These are phyloP conservation scores for Leucophenga varia DNA, from an alignment of 1,140 invertebrate species.

Conservation along the genomic window DNA sequence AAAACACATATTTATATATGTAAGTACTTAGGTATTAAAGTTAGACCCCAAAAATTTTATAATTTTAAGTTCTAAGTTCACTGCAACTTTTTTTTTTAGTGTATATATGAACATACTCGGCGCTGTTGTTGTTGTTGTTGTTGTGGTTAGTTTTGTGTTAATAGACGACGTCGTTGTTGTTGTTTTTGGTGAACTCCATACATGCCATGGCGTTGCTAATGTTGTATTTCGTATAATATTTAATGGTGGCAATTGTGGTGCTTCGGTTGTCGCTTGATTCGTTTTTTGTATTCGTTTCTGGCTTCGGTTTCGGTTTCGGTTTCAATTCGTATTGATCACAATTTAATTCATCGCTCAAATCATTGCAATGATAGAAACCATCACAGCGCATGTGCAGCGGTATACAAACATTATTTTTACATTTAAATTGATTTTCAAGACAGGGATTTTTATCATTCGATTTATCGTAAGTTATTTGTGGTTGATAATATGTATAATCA, in stretches of 20 bases:
- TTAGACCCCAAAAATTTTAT: no score
- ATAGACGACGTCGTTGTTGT: background rate
- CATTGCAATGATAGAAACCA: slow-evolving; percentile 71
- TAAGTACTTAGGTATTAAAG: no score
- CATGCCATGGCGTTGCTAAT: background rate
- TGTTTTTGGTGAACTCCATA: background rate
- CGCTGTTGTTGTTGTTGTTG: slow-evolving; percentile 5
- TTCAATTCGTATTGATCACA: slow-evolving; percentile 55
- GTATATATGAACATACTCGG: background rate
- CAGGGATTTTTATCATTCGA: slow-evolving; percentile 30
- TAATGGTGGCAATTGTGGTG: background rate
- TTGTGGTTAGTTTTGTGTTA: background rate
- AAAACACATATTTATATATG: no score
- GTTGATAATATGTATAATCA: slow-evolving; percentile 30
- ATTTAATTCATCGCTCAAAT: slow-evolving; percentile 71
- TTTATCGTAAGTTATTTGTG: slow-evolving; percentile 25
- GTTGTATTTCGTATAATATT: slow-evolving; percentile 7
- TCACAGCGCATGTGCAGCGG: slow-evolving; percentile 70
- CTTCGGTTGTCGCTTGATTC: no score
- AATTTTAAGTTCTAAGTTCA: no score
- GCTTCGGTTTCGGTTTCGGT: slow-evolving; percentile 3
- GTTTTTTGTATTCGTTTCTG: no score
- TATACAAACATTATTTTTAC: slow-evolving; percentile 67
- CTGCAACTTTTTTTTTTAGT: no score
- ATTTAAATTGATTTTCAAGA: slow-evolving; percentile 56